Conservation (phyloP, 1,140 invertebrate species). For the Marisa cornuarietis region DNA sequence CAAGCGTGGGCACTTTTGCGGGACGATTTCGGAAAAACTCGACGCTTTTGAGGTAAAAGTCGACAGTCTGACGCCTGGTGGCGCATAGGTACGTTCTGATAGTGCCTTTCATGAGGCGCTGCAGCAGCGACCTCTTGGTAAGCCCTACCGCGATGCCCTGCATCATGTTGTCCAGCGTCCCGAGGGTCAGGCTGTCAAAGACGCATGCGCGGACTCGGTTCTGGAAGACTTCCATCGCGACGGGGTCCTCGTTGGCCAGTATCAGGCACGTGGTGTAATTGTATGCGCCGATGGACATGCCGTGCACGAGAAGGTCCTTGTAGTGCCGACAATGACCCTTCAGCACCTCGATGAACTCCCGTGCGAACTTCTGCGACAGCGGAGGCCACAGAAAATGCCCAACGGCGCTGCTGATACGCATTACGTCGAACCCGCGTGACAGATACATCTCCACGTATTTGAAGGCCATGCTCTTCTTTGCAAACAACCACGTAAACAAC, state of each 20-base stretch:
- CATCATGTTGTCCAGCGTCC: constrained; percentile 32
- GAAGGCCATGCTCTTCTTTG: constrained; percentile 7
- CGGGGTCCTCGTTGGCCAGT: not conserved
- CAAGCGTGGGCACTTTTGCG: constrained; percentile 25
- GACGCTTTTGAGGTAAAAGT: constrained; percentile 29
- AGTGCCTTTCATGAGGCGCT: constrained; percentile 7
- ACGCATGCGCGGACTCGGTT: constrained; percentile 23
- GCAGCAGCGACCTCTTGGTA: constrained; percentile 14
- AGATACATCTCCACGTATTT: constrained; percentile 34
- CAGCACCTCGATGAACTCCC: constrained; percentile 11
- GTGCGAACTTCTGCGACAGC: constrained; percentile 16
- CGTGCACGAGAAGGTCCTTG: constrained; percentile 23
- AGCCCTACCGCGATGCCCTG: constrained; percentile 23
- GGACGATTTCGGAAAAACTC: constrained; percentile 22
- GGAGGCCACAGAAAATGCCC: constrained; percentile 37
- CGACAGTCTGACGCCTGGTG: constrained; percentile 25
- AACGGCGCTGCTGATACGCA: constrained; percentile 27
- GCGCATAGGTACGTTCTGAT: constrained; percentile 29
- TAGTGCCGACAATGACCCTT: constrained; percentile 14
- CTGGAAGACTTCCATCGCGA: not conserved
- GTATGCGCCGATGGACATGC: constrained; percentile 37
- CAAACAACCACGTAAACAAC: constrained; percentile 35
- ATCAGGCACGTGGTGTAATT: constrained; percentile 39
- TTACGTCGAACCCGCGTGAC: constrained; percentile 23
- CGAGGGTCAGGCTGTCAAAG: constrained; percentile 37